Base-by-base conservation (phyloP, 2,797 vertebrate genomes). In the Toxotes lorentzi region DNA sequence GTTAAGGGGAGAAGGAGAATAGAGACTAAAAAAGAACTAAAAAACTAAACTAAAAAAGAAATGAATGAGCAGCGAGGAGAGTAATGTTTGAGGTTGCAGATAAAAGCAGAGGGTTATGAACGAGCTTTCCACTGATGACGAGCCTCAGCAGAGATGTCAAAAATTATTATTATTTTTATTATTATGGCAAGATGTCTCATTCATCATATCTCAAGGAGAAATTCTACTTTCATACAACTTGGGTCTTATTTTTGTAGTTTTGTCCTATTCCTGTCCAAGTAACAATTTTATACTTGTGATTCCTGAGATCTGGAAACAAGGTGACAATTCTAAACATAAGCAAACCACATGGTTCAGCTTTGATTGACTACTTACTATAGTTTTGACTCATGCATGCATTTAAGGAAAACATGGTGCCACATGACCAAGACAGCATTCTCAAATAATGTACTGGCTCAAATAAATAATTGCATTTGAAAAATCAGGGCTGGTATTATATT, bases 91-190 rank as follows among this genome's bases (percentile, higher is more conserved):
- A 67, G 16, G 19, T n/a, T 54, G 14, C 27, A 51, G 54, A 40
- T 57, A 35, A 43, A 54, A 70, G 47, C 51, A 51, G 45, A 77
- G 38, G 70, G 67, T 78, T 53, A 34, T 17, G 12, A 54, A 21
- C 21, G 17, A 58, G 27, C n/a, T 41, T 34, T 43, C 23, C 16
- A 4, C 32, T 13, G 45, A 53, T 58, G 38, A 68, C 5, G 50
- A 54, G 12, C 19, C 27, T 17, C 27, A 35, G 38, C 40, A 27
- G 17, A 64, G 5, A 23, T 51, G 50, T 24, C 50, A 51, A 23
- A 6, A n/a, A 48, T n/a, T 11, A 10, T 38, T 10, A 32, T 50
- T 12, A 10, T 38, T 10, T 24, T 50, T 12, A 58, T 24, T 27
- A 68, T 38, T 45, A 27, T 1, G 11, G 7, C 17, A 1, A 40